Conservation (phyloP, 2,888 invertebrate genomes). For the Ceramica pisi region DNA sequence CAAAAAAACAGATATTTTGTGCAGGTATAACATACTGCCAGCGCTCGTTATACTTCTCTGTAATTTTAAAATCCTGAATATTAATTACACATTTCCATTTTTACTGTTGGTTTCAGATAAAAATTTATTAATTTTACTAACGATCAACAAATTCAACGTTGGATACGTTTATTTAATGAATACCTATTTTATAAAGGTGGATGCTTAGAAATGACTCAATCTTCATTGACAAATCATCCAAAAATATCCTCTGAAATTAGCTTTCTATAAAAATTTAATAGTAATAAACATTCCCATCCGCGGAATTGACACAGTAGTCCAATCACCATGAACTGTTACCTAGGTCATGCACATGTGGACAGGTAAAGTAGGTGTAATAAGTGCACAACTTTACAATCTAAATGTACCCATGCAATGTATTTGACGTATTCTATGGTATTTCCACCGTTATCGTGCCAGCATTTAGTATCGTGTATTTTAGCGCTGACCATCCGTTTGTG, state of each 20-base stretch:
- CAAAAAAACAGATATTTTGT: not conserved
- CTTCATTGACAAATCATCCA: too few species aligned
- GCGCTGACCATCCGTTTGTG: too few species aligned
- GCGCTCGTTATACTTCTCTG: not conserved
- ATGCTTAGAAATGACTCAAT: constrained; percentile 11
- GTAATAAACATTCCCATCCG: not conserved
- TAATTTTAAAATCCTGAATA: not conserved
- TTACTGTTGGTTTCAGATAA: not conserved
- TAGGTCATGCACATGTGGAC: not conserved
- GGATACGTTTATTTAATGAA: not conserved
- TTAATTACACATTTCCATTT: not conserved
- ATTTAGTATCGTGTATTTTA: too few species aligned
- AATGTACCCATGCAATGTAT: too few species aligned
- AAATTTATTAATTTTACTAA: not conserved
- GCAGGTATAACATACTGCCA: not conserved
- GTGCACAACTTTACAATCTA: too few species aligned
- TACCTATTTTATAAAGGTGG: not conserved
- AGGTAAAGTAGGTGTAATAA: too few species aligned
- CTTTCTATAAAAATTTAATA: not conserved
- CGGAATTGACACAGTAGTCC: not conserved
- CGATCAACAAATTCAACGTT: not conserved
- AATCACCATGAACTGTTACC: not conserved
- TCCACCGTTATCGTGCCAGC: too few species aligned
- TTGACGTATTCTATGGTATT: too few species aligned
- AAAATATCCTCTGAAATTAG: not conserved